Evolutionary conservation across 1,140 invertebrate genomes (phyloP), one percentile per base, ranked within the genome.

Genomic region (Drosophila dunni): DNA sequence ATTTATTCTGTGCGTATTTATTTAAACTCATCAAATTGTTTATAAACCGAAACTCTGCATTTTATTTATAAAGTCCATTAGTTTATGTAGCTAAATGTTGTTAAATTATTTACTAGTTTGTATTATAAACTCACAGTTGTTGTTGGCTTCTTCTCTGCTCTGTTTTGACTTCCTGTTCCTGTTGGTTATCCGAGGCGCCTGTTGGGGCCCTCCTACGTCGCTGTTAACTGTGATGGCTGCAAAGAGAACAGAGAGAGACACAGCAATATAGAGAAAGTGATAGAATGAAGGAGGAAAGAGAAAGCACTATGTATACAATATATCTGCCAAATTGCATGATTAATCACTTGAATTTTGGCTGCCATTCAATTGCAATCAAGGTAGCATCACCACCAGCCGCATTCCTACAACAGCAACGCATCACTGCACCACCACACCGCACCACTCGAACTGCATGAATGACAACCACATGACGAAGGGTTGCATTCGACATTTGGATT

Each of bases 181-280:
- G 61, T 60, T 65, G 46, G 46, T 56, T 75, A 89, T 88, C 83
- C 83, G 83, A 88, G 83, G 83, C 83, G 63, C 83, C 83, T 84
- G 73, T 46, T 38, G 76, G 83, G 84, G 79, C 80, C 70, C 77
- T 82, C 46, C 50, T 88, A 46, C 42, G 62, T 61, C 46, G 66
- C 84, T 80, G 83, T 89, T 88, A 88, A 79, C 83, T 88, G 58
- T 74, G 65, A 29, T 71, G 69, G 2, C 83, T 88, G 69, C 58
- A 57, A 29, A 44, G 17, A 20, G 17, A 2, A 20, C 17, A 20
- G 17, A 81, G 60, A 36, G 29, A 57, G 8, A 64, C 33, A 63
- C 9, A 57, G 53, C 3, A 3, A 66, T 10, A 17, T 10, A 17
- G 36, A 40, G 38, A 44, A n/a, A 29, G 54, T 10, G 20, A 57